Percentiles rank a stretch among this genome's conserved stretches.
Conservation (phyloP, 2,888 invertebrate genomes). For the Plagodis dolabraria region DNA sequence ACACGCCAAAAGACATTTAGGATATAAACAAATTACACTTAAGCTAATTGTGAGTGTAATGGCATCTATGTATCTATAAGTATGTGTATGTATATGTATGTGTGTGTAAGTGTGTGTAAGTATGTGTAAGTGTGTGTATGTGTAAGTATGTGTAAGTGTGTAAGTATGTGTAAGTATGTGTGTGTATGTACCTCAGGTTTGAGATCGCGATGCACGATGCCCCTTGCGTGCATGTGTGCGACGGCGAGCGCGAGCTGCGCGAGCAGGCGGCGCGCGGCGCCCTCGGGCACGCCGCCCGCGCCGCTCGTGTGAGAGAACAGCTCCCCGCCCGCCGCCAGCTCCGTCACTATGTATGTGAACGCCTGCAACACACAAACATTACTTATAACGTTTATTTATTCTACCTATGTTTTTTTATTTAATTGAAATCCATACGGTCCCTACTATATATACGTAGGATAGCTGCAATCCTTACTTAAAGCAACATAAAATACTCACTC, state of each 20-base stretch:
- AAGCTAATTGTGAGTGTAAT: too few relatives aligned
- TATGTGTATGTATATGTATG: too few relatives aligned
- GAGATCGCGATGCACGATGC: conserved; percentile 96
- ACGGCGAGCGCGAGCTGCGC: conserved; percentile 93
- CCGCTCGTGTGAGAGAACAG: conserved; percentile 72
- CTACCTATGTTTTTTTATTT: too few relatives aligned
- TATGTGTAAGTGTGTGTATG: conserved; percentile 51
- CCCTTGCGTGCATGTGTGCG: conserved; percentile 92
- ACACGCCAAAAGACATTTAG: too few relatives aligned
- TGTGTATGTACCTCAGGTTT: conserved; percentile 92
- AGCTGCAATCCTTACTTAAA: too few relatives aligned
- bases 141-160: conserved; percentile 40
- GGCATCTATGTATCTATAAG: too few relatives aligned
- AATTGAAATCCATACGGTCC: too few relatives aligned
- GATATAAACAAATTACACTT: too few relatives aligned
- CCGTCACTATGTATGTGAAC: conserved; percentile 96
- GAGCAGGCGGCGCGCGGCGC: conserved; percentile 91
- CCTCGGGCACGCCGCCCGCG: conserved; percentile 89
- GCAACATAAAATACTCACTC: too few relatives aligned
- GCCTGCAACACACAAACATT: conserved; percentile 62
- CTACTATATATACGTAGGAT: too few relatives aligned
- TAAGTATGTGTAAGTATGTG: conserved; percentile 56
- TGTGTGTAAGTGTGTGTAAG: conserved; percentile 64
- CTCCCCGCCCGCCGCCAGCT: conserved; percentile 94
- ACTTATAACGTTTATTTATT: too few relatives aligned